Conservation (phyloP, 2,113 vertebrate species). For the Ciconia boyciana region DNA sequence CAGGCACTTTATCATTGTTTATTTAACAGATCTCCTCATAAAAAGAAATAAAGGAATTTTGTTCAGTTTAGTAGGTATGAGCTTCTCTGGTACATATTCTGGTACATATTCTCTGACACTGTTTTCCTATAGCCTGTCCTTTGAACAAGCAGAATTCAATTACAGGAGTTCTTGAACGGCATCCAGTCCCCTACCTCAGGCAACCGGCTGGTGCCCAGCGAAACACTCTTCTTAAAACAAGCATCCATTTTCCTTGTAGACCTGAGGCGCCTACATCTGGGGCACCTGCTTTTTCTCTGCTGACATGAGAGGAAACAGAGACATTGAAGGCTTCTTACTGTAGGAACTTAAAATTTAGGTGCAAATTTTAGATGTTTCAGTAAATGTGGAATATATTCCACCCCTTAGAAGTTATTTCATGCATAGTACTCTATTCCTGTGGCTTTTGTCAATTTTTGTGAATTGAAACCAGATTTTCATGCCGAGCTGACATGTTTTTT, state of each 20-base stretch:
- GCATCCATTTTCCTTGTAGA: background rate
- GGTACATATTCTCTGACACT: no score
- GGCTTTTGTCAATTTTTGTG: conserved; percentile 22
- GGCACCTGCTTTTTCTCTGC: background rate
- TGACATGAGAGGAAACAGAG: background rate
- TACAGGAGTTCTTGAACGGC: background rate
- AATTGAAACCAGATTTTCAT: conserved; percentile 36
- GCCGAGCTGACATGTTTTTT: background rate
- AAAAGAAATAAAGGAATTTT: background rate
- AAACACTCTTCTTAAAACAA: background rate
- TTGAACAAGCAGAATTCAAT: conserved; percentile 13
- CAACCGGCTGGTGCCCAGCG: background rate
- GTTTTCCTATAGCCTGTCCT: background rate
- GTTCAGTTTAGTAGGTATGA: background rate
- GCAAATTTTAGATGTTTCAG: background rate
- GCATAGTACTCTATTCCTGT: background rate
- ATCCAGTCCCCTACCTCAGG: background rate
- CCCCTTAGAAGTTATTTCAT: background rate
- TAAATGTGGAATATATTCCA: background rate
- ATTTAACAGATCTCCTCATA: background rate
- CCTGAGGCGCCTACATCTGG: background rate
- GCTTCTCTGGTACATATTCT: background rate
- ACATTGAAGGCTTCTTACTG: background rate
- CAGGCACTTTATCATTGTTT: background rate
- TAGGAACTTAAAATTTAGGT: background rate